Base-by-base conservation (phyloP, 2,797 vertebrate species). In the Columba guinea region DNA sequence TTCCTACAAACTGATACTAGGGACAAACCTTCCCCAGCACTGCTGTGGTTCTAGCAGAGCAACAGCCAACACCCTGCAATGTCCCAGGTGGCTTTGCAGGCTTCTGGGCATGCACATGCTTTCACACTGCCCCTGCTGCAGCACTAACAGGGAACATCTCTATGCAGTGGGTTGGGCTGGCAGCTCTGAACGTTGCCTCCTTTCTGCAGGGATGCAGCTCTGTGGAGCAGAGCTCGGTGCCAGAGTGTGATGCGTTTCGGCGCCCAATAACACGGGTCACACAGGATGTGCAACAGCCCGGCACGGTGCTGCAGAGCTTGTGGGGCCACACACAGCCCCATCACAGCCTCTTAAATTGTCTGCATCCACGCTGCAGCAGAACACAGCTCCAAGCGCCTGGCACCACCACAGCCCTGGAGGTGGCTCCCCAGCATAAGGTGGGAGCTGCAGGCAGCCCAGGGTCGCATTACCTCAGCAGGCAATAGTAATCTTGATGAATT, bases 311-410 rank as follows among this genome's bases (percentile, higher is more conserved):
- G 62, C 41, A 48, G 58, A 62, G 34, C 24, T 34, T 3, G 0
- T 3, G 9, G 11, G 3, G 17, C 10, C 60, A 3, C 1, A 4
- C 44, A 32, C 9, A 41, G 71, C 35, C 41, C 39, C 7, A 10
- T 1, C 16, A 15, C n/a, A 73, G 65, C 18, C 55, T 19, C 21
- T 60, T 35, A 27, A 9, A 44, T 23, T 16, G 0, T 6, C 65
- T 58, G 56, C 13, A 18, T 3, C 52, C 0, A 1, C 1, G 0
- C 16, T 2, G 1, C 30, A 14, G 7, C 2, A 7, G 24, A 52
- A 48, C 34, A 18, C 58, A 18, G 35, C 9, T 39, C 16, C 35
- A 49, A 3, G 51, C 2, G 1, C 10, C 41, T 10, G 13, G 46
- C 55, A 64, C 18, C 55, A 14, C 22, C 27, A 13, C 0, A 1